Base-by-base conservation (phyloP, 1,140 invertebrate species). In the Trichonephila clavata region DNA sequence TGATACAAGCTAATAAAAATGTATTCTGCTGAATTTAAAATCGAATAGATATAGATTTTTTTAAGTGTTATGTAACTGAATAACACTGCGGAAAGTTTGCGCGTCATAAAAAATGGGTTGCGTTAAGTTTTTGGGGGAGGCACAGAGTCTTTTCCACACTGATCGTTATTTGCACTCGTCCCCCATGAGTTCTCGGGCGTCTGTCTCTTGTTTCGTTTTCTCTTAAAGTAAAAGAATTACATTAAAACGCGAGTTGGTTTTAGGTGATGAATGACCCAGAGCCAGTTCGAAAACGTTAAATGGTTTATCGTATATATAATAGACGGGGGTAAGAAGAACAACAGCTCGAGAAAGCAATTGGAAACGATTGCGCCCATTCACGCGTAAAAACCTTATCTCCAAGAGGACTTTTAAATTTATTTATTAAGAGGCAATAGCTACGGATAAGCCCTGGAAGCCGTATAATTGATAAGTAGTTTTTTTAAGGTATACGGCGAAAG, bases 221-320 rank as follows among this genome's bases (percentile, higher is more conserved):
- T 77, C 43, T 57, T 57, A 13, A n/a, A 86, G 81, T 43, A 39
- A 92, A 84, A 84, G 80, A 77, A 84, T 86, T 77, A 60, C 80
- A 92, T 92, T 92, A 92, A 92, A 92, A 92, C 90, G 81, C 81
- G 80, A 92, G 61, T 84, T 81, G 65, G 59, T 92, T 92, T 92
- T 50, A 84, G 81, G 81, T 92, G 90, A 92, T 92, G 90, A 92
- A 92, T 86, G 90, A 68, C 81, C 61, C 43, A 32, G 65, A 92
- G 81, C n/a, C 16, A 84, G 57, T 84, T 63, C 60, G 80, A 63
- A 68, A 92, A 92, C 77, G 81, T 92, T 92, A 92, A 92, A 92
- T 92, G 60, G 90, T 80, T 92, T 81, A 57, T 43, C 81, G 90
- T 83, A 90, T 90, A 61, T 80, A 80, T 90, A 92, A 92, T 86